A percentile compares a stretch with the other conserved stretches of the same genome.
These are phyloP conservation scores for Drosophila sp. DNA, from an alignment of 1,140 invertebrate genomes.

Conservation along the genomic window DNA sequence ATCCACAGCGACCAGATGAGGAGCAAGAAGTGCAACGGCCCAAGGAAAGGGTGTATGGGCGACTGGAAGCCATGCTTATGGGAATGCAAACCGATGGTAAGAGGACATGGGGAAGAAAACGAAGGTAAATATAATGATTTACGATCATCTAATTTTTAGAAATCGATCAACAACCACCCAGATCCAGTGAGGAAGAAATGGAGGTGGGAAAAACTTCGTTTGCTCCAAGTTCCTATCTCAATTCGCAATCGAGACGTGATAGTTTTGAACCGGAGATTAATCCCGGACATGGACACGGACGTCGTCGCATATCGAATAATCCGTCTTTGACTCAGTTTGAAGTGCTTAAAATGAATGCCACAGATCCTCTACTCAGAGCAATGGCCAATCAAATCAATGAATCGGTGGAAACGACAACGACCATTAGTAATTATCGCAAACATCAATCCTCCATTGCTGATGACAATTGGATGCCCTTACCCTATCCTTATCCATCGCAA, in stretches of 20 bases:
- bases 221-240: constrained; percentile 37
- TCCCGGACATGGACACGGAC: constrained; percentile 27
- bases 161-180: constrained; percentile 25
- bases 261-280: constrained; percentile 55
- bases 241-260: constrained; percentile 23
- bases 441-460: constrained; percentile 36
- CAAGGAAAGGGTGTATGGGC: constrained; percentile 55
- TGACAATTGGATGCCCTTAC: constrained; percentile 67
- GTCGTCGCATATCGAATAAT: constrained; percentile 37
- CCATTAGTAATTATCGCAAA: background rate
- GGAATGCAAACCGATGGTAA: constrained; percentile 60
- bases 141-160: constrained; percentile 15
- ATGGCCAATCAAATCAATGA: constrained; percentile 69
- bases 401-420: constrained; percentile 57
- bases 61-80: constrained; percentile 69
- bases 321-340: constrained; percentile 32
- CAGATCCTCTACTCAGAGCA: constrained; percentile 43
- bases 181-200: constrained; percentile 47
- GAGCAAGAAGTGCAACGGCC: constrained; percentile 13
- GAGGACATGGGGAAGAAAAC: background rate
- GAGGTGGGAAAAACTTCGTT: constrained; percentile 14
- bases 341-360: constrained; percentile 38
- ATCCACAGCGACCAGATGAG: constrained; percentile 44
- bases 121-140: background rate
- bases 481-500: constrained; percentile 56